A percentile compares a stretch with the other conserved stretches of the same genome.
These are phyloP conservation scores for Campoplex capitator DNA, from an alignment of 2,888 invertebrate species.

Conservation along the genomic window DNA sequence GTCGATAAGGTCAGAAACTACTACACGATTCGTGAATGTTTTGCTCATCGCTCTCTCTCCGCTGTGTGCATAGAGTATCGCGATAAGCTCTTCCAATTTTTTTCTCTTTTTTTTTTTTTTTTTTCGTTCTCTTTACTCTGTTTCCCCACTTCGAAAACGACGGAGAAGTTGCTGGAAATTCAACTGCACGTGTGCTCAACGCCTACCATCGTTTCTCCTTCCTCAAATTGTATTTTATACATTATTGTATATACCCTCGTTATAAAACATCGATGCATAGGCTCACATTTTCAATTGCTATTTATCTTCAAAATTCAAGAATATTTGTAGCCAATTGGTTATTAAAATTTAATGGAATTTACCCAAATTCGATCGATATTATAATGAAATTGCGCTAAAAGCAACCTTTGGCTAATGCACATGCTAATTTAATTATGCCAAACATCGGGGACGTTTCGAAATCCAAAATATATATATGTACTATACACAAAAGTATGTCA, in stretches of 20 bases:
- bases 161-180: conserved; percentile 40
- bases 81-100: conserved; percentile 45
- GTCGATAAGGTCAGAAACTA: conserved; percentile 69
- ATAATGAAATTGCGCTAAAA: neutral
- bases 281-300: neutral
- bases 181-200: conserved; percentile 34
- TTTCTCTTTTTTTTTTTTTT: neutral
- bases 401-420: neutral
- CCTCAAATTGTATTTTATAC: conserved; percentile 1
- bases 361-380: neutral
- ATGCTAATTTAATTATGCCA: neutral
- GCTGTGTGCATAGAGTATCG: conserved; percentile 21
- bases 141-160: conserved; percentile 1
- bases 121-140: conserved; percentile 22
- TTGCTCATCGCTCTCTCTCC: conserved; percentile 37
- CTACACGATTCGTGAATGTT: conserved; percentile 52
- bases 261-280: neutral
- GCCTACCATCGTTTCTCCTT: conserved; percentile 25
- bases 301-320: conserved; percentile 5
- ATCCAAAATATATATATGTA: neutral
- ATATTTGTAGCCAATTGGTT: neutral
- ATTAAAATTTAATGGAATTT: conserved; percentile 2
- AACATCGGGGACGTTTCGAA: neutral
- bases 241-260: neutral
- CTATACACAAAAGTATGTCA: neutral